Conservation (phyloP, 2,888 invertebrate species). For the Dryobotodes eremita region DNA sequence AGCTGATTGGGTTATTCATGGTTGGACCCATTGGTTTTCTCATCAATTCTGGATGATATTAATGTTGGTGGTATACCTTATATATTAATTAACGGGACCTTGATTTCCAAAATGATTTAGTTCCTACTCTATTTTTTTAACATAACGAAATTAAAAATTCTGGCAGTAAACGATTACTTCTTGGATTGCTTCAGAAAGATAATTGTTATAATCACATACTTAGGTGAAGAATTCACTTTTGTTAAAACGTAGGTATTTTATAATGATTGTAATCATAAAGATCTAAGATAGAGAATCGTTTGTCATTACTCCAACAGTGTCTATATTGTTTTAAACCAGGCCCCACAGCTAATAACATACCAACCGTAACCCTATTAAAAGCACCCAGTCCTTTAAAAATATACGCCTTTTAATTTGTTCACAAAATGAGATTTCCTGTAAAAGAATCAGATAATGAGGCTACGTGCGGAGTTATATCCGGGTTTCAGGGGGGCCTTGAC, state of each 20-base stretch:
- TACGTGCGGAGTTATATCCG: slow-evolving; percentile 62
- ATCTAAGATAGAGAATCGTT: no score
- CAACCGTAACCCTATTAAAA: neutral
- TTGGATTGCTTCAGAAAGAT: no score
- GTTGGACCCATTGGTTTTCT: slow-evolving; percentile 8
- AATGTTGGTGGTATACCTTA: neutral
- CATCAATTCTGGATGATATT: slow-evolving; percentile 11
- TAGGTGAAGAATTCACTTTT: no score
- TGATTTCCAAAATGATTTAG: neutral
- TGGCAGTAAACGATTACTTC: no score
- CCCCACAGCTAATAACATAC: neutral
- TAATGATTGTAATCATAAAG: no score
- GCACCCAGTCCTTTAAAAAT: slow-evolving; percentile 9
- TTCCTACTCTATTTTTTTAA: no score
- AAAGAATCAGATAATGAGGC: slow-evolving; percentile 66
- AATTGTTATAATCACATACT: no score
- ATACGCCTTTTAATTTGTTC: slow-evolving; percentile 61
- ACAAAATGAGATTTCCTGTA: slow-evolving; percentile 63
- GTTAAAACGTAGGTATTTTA: no score
- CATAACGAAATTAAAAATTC: no score
- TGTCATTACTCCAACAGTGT: no score
- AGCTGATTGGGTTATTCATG: slow-evolving; percentile 22
- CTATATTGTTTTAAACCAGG: no score
- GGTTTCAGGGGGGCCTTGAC: slow-evolving; percentile 61
- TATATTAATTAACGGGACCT: neutral